Evolutionary conservation across 2,888 invertebrate species (phyloP), one percentile per base, ranked within the genome.

Genomic region (Drosophila meridionalis): DNA sequence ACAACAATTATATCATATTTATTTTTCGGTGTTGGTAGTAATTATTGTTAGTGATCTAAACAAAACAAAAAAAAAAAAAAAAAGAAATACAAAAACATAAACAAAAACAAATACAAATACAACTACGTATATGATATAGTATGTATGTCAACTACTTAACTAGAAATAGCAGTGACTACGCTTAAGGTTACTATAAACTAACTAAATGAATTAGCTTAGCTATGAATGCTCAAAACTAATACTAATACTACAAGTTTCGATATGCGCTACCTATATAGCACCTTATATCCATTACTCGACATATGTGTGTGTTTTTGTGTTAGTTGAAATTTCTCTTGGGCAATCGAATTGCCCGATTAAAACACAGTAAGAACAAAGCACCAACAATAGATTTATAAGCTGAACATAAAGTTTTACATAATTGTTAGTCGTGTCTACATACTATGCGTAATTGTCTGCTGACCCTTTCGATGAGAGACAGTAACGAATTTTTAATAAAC

Each of bases 291-390:
- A 26, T 56, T 74, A 69, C 34, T 55, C 53, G 12, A 67, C 42
- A 56, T 67, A 45, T 60, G 34, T 72, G 36, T 56, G 56, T 56
- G 53, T 56, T 42, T 74, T 72, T 78, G 60, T 69, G 55, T 74
- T 75, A 60, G 71, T 73, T 78, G 57, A 83, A 76, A 48, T 63
- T 69, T 76, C 76, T 80, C 75, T 78, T 72, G 87, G 84, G 89
- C 87, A 90, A 85, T 80, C 60, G 68, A 82, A 85, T 87, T 91
- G 87, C 82, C 89, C 84, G 53, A 52, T 52, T 50, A 40, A 70
- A 83, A 87, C 91, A 91, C 86, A 87, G 91, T 91, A 91, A 91
- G 91, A 92, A 83, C 88, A 87, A 92, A 92, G 91, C 91, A 91
- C 91, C 91, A 91, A 92, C 89, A 90, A 89, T 91, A 91, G 81